Evolutionary conservation across 2,888 invertebrate species (phyloP).

Genomic region (Tridacna crocea): DNA sequence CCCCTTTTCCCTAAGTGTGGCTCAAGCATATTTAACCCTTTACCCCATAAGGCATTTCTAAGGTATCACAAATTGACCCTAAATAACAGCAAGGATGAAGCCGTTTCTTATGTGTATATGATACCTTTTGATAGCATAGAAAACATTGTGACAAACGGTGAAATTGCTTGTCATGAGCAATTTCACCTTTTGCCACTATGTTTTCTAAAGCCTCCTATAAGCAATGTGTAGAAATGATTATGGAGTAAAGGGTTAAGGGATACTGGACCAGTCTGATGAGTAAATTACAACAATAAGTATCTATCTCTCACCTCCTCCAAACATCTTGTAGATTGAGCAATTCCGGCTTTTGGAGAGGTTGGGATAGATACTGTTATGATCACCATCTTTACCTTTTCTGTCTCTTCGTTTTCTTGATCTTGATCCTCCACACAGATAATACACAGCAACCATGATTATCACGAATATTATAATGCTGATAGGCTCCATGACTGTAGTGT

Average conservation of each 20-base stretch:
- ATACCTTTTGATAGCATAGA: too few species aligned
- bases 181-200: too few species aligned
- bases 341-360: constrained; percentile 55
- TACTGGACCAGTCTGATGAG: too few species aligned
- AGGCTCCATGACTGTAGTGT: constrained; percentile 51
- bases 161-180: too few species aligned
- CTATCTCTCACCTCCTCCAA: constrained; percentile 56
- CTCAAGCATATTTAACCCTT: neutral
- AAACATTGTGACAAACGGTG: too few species aligned
- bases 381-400: constrained; percentile 31
- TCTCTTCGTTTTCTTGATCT: constrained; percentile 16
- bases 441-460: constrained; percentile 56
- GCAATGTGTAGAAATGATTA: too few species aligned
- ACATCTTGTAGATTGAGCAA: constrained; percentile 62
- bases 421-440: constrained; percentile 58
- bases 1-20: neutral
- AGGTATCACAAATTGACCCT: too few species aligned
- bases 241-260: too few species aligned
- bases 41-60: too few species aligned
- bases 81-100: too few species aligned
- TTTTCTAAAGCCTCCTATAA: too few species aligned
- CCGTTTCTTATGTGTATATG: too few species aligned
- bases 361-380: constrained; percentile 46
- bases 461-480: constrained; percentile 65
- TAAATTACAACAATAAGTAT: neutral